Base-by-base conservation (phyloP, 2,888 invertebrate species). In the Cephus runcator region DNA sequence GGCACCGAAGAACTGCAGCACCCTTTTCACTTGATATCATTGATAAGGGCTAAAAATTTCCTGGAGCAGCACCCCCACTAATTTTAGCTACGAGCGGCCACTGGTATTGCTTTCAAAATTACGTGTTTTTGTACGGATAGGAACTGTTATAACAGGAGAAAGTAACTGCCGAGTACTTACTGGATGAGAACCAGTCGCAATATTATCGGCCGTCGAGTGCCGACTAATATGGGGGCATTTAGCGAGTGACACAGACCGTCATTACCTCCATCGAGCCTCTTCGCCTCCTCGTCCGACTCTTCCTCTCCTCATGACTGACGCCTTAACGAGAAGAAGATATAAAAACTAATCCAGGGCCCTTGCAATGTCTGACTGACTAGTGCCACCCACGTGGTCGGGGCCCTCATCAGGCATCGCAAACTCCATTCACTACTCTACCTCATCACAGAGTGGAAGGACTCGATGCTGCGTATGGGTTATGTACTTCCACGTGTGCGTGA, bases 371-470 rank as follows among this genome's bases (percentile, higher is more conserved):
- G 78, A 76, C 78, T 76, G 79, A 83, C 81, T 76, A 79, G 75
- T 79, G 77, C 86, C 88, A 87, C 88, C 88, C 87, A 87, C 87
- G 84, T 85, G 80, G 85, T 77, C 34, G 34, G 30, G 31, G 71
- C 33, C 56, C 56, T 56, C 56, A 56, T 56, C 56, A 23, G 56
- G 56, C 56, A 56, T 56, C 56, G 23, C 56, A 23, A 56, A 56
- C 23, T 71, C 33, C 71, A 31, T 31, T 71, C 71, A 33, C 71
- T 34, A 33, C 71, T 31, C 30, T 23, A 11, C 71, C 71, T 33
- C 71, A n/a, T 31, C 71, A 71, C 31, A 23, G 34, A 71, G 31
- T 34, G 12, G 71, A 71, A 71, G 34, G 71, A 31, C 31, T 34
- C 12, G 71, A 71, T 71, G 71, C 33, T 71, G 23, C 71, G 12